A percentile compares a stretch with the other conserved stretches of the same genome.
These are phyloP conservation scores for Galeruca laticollis DNA, from an alignment of 2,888 invertebrate species.

Conservation along the genomic window DNA sequence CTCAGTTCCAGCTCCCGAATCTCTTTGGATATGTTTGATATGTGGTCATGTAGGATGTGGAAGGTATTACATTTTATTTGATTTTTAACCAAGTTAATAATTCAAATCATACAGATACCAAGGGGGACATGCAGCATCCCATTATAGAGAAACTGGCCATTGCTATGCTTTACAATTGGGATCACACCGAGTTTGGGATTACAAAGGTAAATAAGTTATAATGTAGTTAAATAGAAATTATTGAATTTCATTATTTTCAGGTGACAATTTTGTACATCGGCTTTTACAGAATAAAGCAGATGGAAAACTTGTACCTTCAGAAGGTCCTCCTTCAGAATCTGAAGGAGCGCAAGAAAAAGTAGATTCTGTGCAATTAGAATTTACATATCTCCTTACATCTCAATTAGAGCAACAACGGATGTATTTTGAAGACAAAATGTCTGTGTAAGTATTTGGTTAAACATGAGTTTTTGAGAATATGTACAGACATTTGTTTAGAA, in stretches of 20 bases:
- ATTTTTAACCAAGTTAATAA: conserved; percentile 34
- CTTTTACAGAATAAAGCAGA: conserved; percentile 96
- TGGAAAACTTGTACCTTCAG: conserved; percentile 91
- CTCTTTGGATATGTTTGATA: conserved; percentile 98
- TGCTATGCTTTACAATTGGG: conserved; percentile 97
- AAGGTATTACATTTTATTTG: conserved; percentile 44
- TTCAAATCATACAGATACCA: conserved; percentile 64
- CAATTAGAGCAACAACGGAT: conserved; percentile 94
- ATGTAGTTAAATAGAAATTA: conserved; percentile 14
- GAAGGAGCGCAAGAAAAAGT: conserved; percentile 82
- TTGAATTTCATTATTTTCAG: conserved; percentile 38
- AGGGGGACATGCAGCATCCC: conserved; percentile 94
- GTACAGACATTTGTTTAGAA: no score
- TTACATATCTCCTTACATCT: conserved; percentile 93
- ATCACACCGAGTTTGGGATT: conserved; percentile 98
- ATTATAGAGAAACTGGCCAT: conserved; percentile 95
- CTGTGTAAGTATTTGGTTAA: conserved; percentile 59
- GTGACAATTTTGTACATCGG: conserved; percentile 73
- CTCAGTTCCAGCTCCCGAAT: conserved; percentile 74
- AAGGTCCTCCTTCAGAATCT: conserved; percentile 74
- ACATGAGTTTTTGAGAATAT: background rate
- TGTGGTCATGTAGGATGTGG: conserved; percentile 99
- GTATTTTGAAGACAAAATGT: conserved; percentile 88
- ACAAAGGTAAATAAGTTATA: conserved; percentile 76
- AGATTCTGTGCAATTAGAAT: conserved; percentile 95